Evolutionary conservation across 2,797 vertebrate species (phyloP).

Genomic region (Sardinella longiceps): DNA sequence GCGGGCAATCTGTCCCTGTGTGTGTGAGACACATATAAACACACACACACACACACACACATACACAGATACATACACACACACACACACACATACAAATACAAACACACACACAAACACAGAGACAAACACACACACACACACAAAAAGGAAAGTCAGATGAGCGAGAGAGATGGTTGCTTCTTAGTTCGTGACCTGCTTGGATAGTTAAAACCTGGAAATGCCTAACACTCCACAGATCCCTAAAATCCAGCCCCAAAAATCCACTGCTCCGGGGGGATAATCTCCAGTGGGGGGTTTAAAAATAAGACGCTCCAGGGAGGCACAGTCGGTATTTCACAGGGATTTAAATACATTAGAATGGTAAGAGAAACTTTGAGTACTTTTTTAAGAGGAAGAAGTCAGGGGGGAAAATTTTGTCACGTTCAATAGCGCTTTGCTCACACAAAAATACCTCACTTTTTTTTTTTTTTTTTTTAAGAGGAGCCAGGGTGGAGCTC

Average conservation of each 20-base stretch:
- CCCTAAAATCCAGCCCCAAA: conserved; percentile 37
- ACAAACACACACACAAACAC: too few relatives aligned
- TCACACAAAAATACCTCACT: conserved; percentile 35
- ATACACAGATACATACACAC: neutral
- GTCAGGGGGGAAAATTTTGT: neutral
- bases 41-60: neutral
- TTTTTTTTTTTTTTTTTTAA: neutral
- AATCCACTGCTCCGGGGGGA: conserved; percentile 31
- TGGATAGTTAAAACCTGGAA: conserved; percentile 1
- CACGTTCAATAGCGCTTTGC: conserved; percentile 29
- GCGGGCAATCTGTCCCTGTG: conserved; percentile 82
- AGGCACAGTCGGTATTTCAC: conserved; percentile 27
- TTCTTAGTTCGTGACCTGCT: neutral
- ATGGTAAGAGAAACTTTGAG: conserved; percentile 32
- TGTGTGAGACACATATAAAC: too few relatives aligned
- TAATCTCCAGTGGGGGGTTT: conserved; percentile 23
- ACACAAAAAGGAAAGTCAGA: neutral
- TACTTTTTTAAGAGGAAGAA: neutral
- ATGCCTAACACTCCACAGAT: conserved; percentile 28
- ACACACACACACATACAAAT: too few relatives aligned
- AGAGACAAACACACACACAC: too few relatives aligned
- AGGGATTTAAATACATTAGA: conserved; percentile 52
- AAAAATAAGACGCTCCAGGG: conserved; percentile 34
- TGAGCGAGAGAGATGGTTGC: neutral
- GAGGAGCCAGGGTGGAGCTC: neutral